Evolutionary conservation across 2,113 vertebrate species (phyloP).

Genomic region (Eudyptes chrysolophus): DNA sequence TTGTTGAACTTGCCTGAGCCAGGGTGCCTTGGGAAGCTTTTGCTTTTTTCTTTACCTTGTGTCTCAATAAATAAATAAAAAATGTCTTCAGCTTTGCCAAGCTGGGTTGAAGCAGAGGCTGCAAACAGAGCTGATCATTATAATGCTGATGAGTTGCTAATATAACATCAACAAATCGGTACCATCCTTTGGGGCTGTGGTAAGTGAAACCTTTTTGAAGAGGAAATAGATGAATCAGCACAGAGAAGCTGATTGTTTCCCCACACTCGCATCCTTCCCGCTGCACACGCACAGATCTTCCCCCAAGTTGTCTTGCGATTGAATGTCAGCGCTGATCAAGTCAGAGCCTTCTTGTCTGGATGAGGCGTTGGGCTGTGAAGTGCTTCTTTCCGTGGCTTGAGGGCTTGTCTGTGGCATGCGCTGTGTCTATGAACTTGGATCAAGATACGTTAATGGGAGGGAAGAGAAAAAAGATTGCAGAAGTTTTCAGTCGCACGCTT

Average conservation of each 20-base stretch:
- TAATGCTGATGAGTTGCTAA: background rate
- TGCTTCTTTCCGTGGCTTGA: background rate
- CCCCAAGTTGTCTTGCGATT: accelerated
- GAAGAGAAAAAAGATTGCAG: background rate
- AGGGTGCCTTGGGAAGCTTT: background rate
- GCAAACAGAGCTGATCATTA: background rate
- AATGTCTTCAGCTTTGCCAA: background rate
- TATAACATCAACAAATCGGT: background rate
- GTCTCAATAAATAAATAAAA: background rate
- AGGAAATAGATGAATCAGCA: background rate
- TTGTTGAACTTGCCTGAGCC: background rate
- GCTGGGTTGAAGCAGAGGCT: background rate
- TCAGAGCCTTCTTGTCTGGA: accelerated
- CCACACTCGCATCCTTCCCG: background rate
- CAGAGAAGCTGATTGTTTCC: background rate
- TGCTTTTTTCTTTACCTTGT: background rate
- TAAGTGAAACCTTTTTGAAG: background rate
- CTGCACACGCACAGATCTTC: background rate
- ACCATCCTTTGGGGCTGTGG: background rate
- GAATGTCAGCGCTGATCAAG: background rate
- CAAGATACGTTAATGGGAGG: accelerated
- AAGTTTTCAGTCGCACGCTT: accelerated
- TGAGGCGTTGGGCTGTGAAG: background rate
- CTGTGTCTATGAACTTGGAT: background rate
- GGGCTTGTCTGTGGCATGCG: background rate